phyloP scores from a whole-genome alignment of 2,888 invertebrate genomes.

The Tetranychus truncatus region DNA sequence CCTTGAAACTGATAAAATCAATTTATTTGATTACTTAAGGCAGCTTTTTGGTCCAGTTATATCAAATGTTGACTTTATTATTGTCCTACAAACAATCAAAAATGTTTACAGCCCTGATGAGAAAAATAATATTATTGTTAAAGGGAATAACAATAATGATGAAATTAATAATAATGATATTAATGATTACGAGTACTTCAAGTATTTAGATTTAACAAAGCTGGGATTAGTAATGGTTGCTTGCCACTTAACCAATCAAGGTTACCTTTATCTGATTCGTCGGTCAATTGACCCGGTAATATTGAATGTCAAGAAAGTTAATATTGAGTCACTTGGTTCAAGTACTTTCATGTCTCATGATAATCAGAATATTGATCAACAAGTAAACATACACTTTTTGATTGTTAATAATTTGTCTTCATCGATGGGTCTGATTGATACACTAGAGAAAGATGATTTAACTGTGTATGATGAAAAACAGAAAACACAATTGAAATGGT shows the following conservation, averaged over 20 bases:
- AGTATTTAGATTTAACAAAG: too few species aligned
- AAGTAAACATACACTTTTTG: neutral
- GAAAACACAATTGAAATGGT: neutral
- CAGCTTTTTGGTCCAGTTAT: neutral
- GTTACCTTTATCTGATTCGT: neutral
- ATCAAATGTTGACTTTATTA: neutral
- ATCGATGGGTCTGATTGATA: neutral
- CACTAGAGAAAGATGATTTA: neutral
- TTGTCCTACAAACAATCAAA: neutral
- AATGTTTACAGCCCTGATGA: neutral
- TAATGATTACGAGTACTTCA: too few species aligned
- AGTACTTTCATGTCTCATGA: neutral
- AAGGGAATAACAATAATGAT: too few species aligned
- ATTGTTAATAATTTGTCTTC: neutral
- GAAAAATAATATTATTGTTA: neutral
- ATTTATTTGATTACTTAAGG: neutral
- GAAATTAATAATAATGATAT: too few species aligned
- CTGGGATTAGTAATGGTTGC: neutral
- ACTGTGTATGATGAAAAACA: neutral
- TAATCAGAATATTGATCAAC: too few species aligned
- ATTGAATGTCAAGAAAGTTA: neutral
- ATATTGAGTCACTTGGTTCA: neutral
- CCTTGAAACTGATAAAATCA: neutral
- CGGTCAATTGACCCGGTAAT: neutral
- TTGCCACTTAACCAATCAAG: neutral